These are phyloP conservation scores for Hybognathus amarus DNA, from an alignment of 2,797 vertebrate genomes.

Conservation along the genomic window DNA sequence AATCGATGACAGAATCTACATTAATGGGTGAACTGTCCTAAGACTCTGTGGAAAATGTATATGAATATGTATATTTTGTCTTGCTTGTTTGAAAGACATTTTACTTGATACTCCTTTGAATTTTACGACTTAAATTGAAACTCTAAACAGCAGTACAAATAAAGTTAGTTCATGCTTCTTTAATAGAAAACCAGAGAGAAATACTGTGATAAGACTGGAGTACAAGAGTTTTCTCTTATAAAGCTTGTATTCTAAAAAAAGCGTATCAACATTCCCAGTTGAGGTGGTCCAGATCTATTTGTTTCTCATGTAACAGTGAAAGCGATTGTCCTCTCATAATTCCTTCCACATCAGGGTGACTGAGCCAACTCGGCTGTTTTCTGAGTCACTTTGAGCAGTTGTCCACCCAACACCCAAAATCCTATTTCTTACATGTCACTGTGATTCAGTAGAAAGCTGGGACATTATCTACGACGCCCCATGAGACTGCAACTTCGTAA, in stretches of 20 bases:
- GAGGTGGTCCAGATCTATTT: slow-evolving; percentile 37
- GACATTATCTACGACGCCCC: not conserved
- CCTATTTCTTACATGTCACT: slow-evolving; percentile 42
- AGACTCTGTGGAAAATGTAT: not conserved
- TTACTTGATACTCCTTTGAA: not conserved
- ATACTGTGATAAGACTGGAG: too few relatives aligned
- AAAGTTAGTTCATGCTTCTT: not conserved
- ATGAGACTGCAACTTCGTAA: slow-evolving; percentile 3
- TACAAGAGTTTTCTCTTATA: not conserved
- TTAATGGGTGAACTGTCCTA: not conserved
- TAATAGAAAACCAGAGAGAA: not conserved
- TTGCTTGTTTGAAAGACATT: too few relatives aligned
- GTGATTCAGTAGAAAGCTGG: not conserved
- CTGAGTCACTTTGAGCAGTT: slow-evolving; percentile 20
- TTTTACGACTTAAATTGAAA: not conserved
- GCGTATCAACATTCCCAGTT: slow-evolving; percentile 11
- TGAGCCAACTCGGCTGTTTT: not conserved
- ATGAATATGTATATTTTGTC: not conserved
- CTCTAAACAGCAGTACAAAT: not conserved
- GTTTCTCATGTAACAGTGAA: slow-evolving; percentile 47
- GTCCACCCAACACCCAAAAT: slow-evolving; percentile 32
- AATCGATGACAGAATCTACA: not conserved
- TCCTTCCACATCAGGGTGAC: slow-evolving; percentile 39
- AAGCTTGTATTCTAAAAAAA: not conserved
- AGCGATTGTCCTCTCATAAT: slow-evolving; percentile 45